Conservation (phyloP, 2,797 vertebrate species). For the Salarias fasciatus region DNA sequence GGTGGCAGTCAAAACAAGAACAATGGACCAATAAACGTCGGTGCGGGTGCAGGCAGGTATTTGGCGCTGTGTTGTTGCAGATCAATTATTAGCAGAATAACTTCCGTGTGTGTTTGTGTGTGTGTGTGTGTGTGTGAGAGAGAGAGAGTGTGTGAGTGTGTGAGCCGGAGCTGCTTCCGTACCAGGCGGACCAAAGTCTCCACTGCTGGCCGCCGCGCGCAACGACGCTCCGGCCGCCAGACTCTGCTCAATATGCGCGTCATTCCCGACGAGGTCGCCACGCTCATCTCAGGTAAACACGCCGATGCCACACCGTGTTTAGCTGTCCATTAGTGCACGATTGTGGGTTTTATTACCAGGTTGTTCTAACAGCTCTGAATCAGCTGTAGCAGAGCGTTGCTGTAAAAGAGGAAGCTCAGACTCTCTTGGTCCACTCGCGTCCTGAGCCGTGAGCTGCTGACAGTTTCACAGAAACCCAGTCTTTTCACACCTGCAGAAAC, state of each 20-base stretch:
- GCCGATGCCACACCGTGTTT: too few species aligned
- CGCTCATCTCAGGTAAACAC: slow-evolving; percentile 83
- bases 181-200: slow-evolving; percentile 18
- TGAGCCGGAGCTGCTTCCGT: slow-evolving; percentile 60
- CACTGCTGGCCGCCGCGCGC: slow-evolving; percentile 12
- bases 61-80: slow-evolving; percentile 40
- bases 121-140: too few species aligned
- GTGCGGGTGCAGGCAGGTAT: neutral
- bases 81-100: slow-evolving; percentile 54
- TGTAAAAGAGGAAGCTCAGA: slow-evolving; percentile 56
- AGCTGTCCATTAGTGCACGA: neutral
- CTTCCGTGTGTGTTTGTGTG: too few species aligned
- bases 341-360: neutral
- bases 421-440: too few species aligned
- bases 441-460: too few species aligned
- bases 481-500: too few species aligned
- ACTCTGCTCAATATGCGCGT: slow-evolving; percentile 67
- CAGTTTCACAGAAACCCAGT: too few species aligned
- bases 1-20: slow-evolving; percentile 12
- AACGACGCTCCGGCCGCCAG: neutral
- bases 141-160: too few species aligned
- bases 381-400: slow-evolving; percentile 1
- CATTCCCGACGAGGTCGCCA: slow-evolving; percentile 79
- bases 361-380: neutral
- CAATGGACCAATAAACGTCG: slow-evolving; percentile 40